A percentile compares a stretch with the other conserved stretches of the same genome.
These are phyloP conservation scores for Leucoraja ocellata DNA, from an alignment of 2,797 vertebrate genomes.

Conservation along the genomic window DNA sequence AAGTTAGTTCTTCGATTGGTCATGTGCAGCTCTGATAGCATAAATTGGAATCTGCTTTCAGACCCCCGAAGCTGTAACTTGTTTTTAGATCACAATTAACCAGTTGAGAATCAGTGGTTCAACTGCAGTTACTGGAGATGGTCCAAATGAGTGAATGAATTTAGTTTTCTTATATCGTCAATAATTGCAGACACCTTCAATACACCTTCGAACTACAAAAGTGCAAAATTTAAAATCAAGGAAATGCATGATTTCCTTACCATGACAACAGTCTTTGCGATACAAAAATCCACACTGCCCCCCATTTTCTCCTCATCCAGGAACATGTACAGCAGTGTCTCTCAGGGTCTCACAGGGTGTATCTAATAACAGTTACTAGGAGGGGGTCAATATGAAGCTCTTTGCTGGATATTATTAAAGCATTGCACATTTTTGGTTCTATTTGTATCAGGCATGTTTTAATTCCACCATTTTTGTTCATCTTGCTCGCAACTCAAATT, in stretches of 20 bases:
- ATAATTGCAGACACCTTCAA: background rate
- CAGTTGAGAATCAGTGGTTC: background rate
- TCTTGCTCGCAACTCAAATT: background rate
- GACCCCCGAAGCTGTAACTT: background rate
- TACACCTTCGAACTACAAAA: background rate
- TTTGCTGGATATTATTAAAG: background rate
- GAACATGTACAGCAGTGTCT: too few relatives aligned
- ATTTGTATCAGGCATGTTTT: too few relatives aligned
- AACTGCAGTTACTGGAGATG: background rate
- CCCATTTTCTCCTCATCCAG: background rate
- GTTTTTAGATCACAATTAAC: background rate
- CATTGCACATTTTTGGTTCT: background rate
- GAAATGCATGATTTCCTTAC: background rate
- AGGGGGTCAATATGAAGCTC: background rate
- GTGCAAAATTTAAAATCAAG: background rate
- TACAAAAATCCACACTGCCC: background rate
- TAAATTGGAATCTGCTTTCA: background rate
- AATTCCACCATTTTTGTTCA: conserved; percentile 4
- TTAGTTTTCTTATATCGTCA: background rate
- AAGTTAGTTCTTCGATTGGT: too few relatives aligned
- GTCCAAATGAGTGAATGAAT: background rate
- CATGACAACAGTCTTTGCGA: background rate
- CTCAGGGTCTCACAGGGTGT: background rate
- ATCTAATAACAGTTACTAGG: background rate
- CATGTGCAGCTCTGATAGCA: too few relatives aligned